Conservation (phyloP, 2,797 vertebrate genomes). For the Notolepis coatsorum region DNA sequence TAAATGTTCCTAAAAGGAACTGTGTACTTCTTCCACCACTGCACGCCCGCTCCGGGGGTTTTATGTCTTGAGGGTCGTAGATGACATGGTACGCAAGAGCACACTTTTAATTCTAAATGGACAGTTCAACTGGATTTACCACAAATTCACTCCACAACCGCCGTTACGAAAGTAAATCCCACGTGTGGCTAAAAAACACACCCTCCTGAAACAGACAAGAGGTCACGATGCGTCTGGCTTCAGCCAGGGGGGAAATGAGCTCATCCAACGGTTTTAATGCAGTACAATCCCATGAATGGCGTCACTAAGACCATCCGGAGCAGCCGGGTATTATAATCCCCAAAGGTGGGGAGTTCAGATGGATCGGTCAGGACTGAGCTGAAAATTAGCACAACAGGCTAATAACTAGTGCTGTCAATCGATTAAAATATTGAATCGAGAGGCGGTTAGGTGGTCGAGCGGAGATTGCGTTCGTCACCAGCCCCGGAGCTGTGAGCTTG, state of each 20-base stretch:
- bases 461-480: too few species aligned
- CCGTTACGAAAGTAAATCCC: constrained; percentile 5
- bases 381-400: neutral
- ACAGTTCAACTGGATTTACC: constrained; percentile 34
- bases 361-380: constrained; percentile 20
- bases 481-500: too few species aligned
- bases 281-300: constrained; percentile 43
- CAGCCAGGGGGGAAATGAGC: constrained; percentile 53
- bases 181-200: constrained; percentile 11
- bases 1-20: neutral
- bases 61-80: neutral
- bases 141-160: constrained; percentile 40
- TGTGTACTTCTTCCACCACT: too few species aligned
- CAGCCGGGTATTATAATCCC: neutral
- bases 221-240: constrained; percentile 51
- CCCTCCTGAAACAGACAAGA: constrained; percentile 36
- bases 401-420: too few species aligned
- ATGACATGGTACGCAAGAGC: neutral
- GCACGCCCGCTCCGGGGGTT: too few species aligned
- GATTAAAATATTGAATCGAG: too few species aligned
- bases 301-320: constrained; percentile 22
- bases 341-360: constrained; percentile 4
- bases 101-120: constrained; percentile 30
- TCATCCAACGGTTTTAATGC: constrained; percentile 28
- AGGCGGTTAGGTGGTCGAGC: too few species aligned